Evolutionary conservation across 2,888 invertebrate genomes (phyloP).

Genomic region (Cephus pulcher): DNA sequence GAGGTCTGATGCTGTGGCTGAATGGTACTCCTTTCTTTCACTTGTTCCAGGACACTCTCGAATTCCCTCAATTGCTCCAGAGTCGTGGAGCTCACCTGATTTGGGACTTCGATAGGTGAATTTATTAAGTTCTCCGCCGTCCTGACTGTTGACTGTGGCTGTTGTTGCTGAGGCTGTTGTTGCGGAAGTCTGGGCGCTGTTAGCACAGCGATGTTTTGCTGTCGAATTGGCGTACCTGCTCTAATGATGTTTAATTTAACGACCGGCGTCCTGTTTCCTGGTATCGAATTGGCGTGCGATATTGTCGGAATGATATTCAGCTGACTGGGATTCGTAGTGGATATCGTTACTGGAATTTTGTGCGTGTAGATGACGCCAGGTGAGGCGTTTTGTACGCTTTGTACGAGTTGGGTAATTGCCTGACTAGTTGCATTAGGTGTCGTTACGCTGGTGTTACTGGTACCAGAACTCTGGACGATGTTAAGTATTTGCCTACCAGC

Average conservation of each 20-base stretch:
- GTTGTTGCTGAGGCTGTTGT: slow-evolving; percentile 70
- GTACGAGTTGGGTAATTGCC: slow-evolving; percentile 53
- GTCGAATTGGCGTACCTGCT: slow-evolving; percentile 43
- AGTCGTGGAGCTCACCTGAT: slow-evolving; percentile 77
- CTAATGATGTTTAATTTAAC: slow-evolving; percentile 63
- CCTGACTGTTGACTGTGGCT: slow-evolving; percentile 66
- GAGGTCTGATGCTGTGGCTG: slow-evolving; percentile 65
- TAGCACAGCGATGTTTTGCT: slow-evolving; percentile 52
- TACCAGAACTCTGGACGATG: slow-evolving; percentile 54
- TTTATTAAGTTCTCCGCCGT: slow-evolving; percentile 46
- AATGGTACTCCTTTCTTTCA: slow-evolving; percentile 80
- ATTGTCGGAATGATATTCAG: slow-evolving; percentile 60
- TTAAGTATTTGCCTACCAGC: slow-evolving; percentile 56
- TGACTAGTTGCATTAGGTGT: slow-evolving; percentile 38
- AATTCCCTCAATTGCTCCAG: slow-evolving; percentile 83
- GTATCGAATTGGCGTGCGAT: slow-evolving; percentile 51
- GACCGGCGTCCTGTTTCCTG: slow-evolving; percentile 59
- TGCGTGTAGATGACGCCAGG: slow-evolving; percentile 78
- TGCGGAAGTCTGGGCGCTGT: slow-evolving; percentile 51
- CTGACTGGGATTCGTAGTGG: slow-evolving; percentile 60
- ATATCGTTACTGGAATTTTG: slow-evolving; percentile 75
- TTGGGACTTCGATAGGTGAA: slow-evolving; percentile 55
- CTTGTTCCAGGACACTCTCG: slow-evolving; percentile 84
- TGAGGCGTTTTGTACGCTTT: slow-evolving; percentile 47
- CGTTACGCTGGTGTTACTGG: slow-evolving; percentile 34